phyloP scores from a whole-genome alignment of 2,888 invertebrate genomes.

The Caenorhabditis auriculariae region DNA sequence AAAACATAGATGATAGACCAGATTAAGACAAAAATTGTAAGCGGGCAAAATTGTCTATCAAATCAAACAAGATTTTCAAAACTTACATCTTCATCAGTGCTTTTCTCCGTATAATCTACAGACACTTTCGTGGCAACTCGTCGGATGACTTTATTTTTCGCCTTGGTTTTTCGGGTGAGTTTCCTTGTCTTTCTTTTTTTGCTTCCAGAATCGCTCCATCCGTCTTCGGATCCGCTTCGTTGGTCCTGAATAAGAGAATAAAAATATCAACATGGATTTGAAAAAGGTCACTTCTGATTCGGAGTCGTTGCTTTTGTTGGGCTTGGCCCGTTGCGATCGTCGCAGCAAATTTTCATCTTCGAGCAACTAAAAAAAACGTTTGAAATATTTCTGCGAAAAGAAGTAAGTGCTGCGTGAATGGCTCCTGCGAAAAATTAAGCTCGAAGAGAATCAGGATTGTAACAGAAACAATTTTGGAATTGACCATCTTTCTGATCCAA shows the following conservation, averaged over 20 bases:
- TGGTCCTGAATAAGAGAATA: too few species aligned
- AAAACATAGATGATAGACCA: too few species aligned
- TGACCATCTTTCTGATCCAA: too few species aligned
- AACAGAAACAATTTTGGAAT: too few species aligned
- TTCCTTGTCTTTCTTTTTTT: background rate
- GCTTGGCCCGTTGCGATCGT: conserved; percentile 35
- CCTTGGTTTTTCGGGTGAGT: too few species aligned
- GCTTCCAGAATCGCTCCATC: conserved; percentile 5
- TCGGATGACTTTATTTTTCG: background rate
- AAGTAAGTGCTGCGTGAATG: too few species aligned
- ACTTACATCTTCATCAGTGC: conserved; percentile 40
- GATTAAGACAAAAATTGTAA: too few species aligned
- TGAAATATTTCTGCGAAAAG: too few species aligned
- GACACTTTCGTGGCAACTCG: conserved; percentile 22
- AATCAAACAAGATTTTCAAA: background rate
- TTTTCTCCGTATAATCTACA: conserved; percentile 42
- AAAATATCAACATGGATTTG: too few species aligned
- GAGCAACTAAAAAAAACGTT: conserved; percentile 35
- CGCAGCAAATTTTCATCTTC: conserved; percentile 46
- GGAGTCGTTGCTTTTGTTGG: background rate
- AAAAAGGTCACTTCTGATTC: conserved; percentile 2
- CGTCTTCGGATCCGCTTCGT: conserved; percentile 15
- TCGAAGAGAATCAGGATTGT: too few species aligned
- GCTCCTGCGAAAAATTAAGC: too few species aligned
- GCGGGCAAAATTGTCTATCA: background rate